Base-by-base conservation (phyloP, 2,888 invertebrate genomes). In the Camponotus fellah region DNA sequence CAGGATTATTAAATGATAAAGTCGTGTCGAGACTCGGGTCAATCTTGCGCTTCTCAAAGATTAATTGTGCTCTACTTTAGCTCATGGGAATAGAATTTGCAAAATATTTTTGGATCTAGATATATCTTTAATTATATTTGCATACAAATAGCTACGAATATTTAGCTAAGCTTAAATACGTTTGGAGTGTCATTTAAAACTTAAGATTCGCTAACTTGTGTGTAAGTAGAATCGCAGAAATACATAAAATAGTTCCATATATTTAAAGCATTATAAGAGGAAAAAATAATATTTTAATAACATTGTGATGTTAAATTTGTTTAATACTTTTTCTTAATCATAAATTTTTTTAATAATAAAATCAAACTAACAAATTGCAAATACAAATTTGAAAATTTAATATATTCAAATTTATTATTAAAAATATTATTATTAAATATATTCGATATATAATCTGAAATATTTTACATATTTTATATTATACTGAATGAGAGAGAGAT, bases 31-130 rank as follows among this genome's bases (percentile, higher is more conserved):
- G 37, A 79, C 60, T 34, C 46, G 14, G 62, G 46, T 79, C 69
- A 58, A 69, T 80, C 62, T 62, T 60, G 34, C 72, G 37, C 26
- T 46, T 60, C 60, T 60, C 60, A 60, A 71, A 49, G 60, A 80
- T 71, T 80, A 71, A 71, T 71, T 43, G 56, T 14, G 53, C 26
- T 34, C 46, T 46, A 43, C 14, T 58, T 68, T 21, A 37, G 37
- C 34, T 46, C 17, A 17, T 32, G 21, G 9, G 46, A 79, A 60
- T 80, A 72, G n/a, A 80, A 60, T 12, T 46, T 12, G 46, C 17
- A 0, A 71, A 37, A 69, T 49, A 26, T 71, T 37, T 43, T 79
- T 37, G 5, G 14, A 68, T 56, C 4, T 12, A 34, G 34, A 56
- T 14, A 77, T 14, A 40, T 26, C n/a, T 69, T 17, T 5, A 21